Evolutionary conservation across 2,113 vertebrate species (phyloP), one percentile per base, ranked within the genome.

Genomic region (Ptychochromis oligacanthus): DNA sequence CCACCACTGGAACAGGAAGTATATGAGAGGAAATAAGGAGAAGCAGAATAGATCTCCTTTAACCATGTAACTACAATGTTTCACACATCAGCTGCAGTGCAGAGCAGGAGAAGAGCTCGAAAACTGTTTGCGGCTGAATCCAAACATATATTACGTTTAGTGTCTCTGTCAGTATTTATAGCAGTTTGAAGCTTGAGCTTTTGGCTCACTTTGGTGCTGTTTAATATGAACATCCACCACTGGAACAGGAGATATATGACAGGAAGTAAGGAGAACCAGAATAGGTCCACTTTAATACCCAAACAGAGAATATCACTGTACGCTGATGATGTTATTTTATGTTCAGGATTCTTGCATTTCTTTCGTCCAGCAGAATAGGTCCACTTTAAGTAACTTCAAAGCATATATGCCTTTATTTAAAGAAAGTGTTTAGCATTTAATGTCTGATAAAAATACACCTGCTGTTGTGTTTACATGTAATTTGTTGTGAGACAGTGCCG

Each of bases 401-500:
- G 24, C 17, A 13, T 52, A 20, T 28, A 52, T 70, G 17, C 4
- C 4, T 49, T 49, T 15, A 49, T 49, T 15, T 49, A 49, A 49
- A 49, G 43, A 5, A 52, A 46, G 8, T 46, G 9, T 46, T 46
- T 46, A 31, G 49, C 28, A 31, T 72, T 52, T 72, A 24, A 52
- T 6, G 0, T 52, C 24, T 31, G 24, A 49, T 70, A 70, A 49
- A n/a, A 49, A 49, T 70, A 1, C 0, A 12, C 20, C 18, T 52
- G 28, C 43, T 49, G 38, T 12, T 46, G 65, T 20, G 43, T 72
- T 52, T 52, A 52, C 24, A 12, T 70, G 18, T 14, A 43, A 10
- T 49, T 20, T 28, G 49, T 26, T 67, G 17, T 7, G 43, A 52
- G 17, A 49, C 17, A 4, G 0, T 6, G 0, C 10, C 20, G 3